phyloP scores from a whole-genome alignment of 2,113 vertebrate genomes.

The Hippocampus comes region DNA sequence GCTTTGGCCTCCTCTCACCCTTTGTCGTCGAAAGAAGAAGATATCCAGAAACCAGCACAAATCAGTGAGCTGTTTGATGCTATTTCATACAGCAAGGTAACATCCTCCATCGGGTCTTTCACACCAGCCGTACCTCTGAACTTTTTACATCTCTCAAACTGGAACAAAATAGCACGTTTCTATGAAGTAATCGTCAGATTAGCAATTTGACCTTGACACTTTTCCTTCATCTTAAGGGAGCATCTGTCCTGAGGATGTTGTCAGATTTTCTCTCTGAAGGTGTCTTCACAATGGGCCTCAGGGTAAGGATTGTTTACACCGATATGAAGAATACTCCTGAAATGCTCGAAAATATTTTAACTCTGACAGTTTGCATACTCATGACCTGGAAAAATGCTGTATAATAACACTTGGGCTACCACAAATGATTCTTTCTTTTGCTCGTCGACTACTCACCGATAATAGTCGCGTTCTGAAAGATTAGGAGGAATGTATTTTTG shows the following conservation, averaged over 20 bases:
- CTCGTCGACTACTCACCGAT: too few species aligned
- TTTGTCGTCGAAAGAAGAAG: constrained; percentile 74
- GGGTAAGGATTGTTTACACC: constrained; percentile 65
- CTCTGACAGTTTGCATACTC: neutral
- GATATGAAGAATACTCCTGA: neutral
- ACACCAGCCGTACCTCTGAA: neutral
- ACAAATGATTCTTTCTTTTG: too few species aligned
- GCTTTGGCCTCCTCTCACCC: constrained; percentile 87
- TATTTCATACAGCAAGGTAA: constrained; percentile 94
- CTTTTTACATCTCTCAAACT: neutral
- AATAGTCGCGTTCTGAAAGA: too few species aligned
- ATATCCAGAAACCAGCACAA: constrained; percentile 82
- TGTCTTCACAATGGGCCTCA: constrained; percentile 78
- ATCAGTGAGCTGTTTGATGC: constrained; percentile 89
- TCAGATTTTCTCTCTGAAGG: constrained; percentile 82
- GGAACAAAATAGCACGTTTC: neutral
- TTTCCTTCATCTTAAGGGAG: constrained; percentile 74
- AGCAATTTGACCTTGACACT: neutral
- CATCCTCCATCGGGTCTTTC: neutral
- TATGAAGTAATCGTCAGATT: neutral
- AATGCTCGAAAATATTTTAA: neutral
- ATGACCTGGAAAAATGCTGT: neutral
- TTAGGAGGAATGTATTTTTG: too few species aligned
- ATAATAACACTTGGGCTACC: neutral
- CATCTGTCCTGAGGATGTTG: constrained; percentile 89